Percentiles rank a stretch among this genome's conserved stretches.
Evolutionary conservation across 2,113 vertebrate species (phyloP).

Genomic region (Sinocyclocheilus maitianheensis): DNA sequence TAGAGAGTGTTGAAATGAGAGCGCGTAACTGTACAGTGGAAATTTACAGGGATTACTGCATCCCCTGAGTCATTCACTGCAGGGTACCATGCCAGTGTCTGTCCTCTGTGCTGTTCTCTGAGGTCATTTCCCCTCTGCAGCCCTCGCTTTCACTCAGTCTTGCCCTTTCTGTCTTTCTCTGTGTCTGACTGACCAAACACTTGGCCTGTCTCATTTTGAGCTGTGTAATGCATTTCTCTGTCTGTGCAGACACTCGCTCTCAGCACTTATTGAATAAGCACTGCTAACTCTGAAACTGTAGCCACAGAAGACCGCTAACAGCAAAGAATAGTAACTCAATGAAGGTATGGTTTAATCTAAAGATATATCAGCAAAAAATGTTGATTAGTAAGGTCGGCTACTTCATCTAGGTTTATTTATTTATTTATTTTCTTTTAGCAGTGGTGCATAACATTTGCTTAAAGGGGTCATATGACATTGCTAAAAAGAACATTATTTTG

Average conservation of each 20-base stretch:
- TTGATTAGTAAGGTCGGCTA: background rate
- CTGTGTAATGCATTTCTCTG: background rate
- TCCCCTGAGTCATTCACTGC: slow-evolving; percentile 43
- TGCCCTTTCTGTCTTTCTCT: background rate
- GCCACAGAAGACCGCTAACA: too few relatives aligned
- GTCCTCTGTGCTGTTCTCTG: slow-evolving; percentile 12
- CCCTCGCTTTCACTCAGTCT: slow-evolving; percentile 8
- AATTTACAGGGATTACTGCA: slow-evolving; percentile 22
- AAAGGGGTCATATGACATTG: too few relatives aligned
- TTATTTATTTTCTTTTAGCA: too few relatives aligned
- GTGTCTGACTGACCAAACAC: background rate
- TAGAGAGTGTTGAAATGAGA: background rate
- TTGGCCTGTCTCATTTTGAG: background rate
- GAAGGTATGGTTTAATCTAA: background rate
- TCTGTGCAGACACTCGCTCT: slow-evolving; percentile 16
- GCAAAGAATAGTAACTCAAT: background rate
- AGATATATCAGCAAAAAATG: background rate
- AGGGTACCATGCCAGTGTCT: slow-evolving; percentile 21
- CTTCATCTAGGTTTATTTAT: too few relatives aligned
- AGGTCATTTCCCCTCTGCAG: background rate
- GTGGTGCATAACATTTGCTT: too few relatives aligned
- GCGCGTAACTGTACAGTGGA: background rate
- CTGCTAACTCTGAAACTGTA: background rate
- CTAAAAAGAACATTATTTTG: too few relatives aligned
- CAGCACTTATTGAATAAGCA: background rate